phyloP scores from a whole-genome alignment of 2,113 vertebrate genomes.

The Columbina picui region DNA sequence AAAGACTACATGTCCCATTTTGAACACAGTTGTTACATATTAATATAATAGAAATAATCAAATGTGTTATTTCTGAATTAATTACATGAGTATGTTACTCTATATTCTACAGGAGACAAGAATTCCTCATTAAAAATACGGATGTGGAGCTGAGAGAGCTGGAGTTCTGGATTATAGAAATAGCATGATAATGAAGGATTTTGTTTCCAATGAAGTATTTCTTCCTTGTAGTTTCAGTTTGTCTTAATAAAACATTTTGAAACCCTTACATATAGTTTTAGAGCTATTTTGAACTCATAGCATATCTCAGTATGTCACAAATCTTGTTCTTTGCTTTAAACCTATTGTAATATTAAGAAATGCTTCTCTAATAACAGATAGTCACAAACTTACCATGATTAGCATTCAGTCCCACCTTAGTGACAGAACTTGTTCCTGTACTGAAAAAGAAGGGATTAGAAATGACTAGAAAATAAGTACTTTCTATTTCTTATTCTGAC shows the following conservation, averaged over 20 bases:
- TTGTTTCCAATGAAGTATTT: slow-evolving; percentile 1
- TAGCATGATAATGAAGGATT: not conserved
- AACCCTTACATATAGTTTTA: not conserved
- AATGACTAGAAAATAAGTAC: not conserved
- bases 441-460: not conserved
- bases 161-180: not conserved
- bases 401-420: not conserved
- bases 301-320: not conserved
- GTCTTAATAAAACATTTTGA: not conserved
- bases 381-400: not conserved
- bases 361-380: not conserved
- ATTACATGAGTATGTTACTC: not conserved
- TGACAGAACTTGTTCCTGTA: not conserved
- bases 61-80: not conserved
- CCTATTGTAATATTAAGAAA: not conserved
- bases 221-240: not conserved
- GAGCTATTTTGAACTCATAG: not conserved
- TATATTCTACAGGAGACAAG: not conserved
- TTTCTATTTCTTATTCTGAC: not conserved
- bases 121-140: not conserved
- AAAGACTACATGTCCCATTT: not conserved
- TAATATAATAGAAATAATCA: not conserved
- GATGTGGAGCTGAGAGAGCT: not conserved
- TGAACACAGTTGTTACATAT: not conserved
- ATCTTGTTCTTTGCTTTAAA: not conserved